phyloP scores from a whole-genome alignment of 2,797 vertebrate species.

The Syngnathus acus region DNA sequence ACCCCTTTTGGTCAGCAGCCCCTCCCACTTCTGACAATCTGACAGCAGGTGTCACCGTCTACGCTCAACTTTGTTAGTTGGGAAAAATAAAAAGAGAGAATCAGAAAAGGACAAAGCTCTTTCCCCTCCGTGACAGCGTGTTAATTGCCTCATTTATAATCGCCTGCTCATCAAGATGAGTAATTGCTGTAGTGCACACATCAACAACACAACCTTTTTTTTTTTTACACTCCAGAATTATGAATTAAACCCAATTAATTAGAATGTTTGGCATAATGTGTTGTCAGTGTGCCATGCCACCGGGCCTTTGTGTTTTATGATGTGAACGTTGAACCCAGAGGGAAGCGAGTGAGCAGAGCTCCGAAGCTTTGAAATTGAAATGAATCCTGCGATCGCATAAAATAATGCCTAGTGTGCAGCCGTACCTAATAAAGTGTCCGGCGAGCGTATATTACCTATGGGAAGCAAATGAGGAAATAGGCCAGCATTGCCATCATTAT shows the following conservation, averaged over 20 bases:
- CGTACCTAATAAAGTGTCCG: background rate
- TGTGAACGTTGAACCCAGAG: slow-evolving; percentile 26
- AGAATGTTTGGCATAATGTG: slow-evolving; percentile 54
- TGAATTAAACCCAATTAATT: slow-evolving; percentile 65
- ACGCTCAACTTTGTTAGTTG: slow-evolving; percentile 25
- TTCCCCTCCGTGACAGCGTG: slow-evolving; percentile 54
- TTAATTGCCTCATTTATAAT: slow-evolving; percentile 75
- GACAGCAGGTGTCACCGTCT: slow-evolving; percentile 17
- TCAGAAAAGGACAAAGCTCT: slow-evolving; percentile 31
- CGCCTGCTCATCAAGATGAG: slow-evolving; percentile 62
- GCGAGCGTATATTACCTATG: background rate
- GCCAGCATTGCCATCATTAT: slow-evolving; percentile 55
- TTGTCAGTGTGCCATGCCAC: slow-evolving; percentile 22
- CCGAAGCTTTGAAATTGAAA: background rate
- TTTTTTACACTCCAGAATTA: slow-evolving; percentile 57
- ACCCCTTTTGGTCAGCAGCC: slow-evolving; percentile 19
- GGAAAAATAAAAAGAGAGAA: slow-evolving; percentile 22
- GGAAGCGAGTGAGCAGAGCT: slow-evolving; percentile 29
- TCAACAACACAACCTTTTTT: slow-evolving; percentile 58
- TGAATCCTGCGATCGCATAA: too few relatives aligned
- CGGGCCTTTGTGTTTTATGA: slow-evolving; percentile 29
- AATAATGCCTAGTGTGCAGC: background rate
- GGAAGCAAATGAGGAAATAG: slow-evolving; percentile 44
- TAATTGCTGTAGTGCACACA: slow-evolving; percentile 57
- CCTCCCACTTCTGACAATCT: slow-evolving; percentile 31